A percentile compares a stretch with the other conserved stretches of the same genome.
These are phyloP conservation scores for Nesoenas mayeri DNA, from an alignment of 2,113 vertebrate genomes.

Conservation along the genomic window DNA sequence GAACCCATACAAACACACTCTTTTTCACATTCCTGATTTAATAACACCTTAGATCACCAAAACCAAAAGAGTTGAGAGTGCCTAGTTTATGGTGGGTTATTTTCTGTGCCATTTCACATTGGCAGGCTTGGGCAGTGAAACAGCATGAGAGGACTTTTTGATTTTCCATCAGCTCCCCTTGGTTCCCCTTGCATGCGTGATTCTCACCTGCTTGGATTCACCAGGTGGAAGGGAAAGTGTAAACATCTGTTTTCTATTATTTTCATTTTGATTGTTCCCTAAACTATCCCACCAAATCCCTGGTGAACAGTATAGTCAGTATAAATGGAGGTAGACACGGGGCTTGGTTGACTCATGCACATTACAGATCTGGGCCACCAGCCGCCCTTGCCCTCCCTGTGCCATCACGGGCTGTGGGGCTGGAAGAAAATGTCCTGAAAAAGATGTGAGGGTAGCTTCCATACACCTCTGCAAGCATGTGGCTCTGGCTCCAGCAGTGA, in stretches of 20 bases:
- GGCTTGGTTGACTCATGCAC: not conserved
- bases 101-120: not conserved
- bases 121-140: not conserved
- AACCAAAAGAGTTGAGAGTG: not conserved
- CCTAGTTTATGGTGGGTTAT: not conserved
- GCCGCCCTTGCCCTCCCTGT: not conserved
- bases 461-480: fast-evolving
- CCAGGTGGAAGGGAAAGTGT: not conserved
- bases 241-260: not conserved
- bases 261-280: not conserved
- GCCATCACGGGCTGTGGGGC: not conserved
- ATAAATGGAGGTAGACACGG: not conserved
- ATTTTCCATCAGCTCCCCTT: not conserved
- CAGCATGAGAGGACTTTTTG: fast-evolving
- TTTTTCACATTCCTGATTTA: not conserved
- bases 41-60: not conserved
- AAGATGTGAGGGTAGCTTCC: not conserved
- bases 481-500: not conserved
- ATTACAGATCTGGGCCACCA: not conserved
- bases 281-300: not conserved
- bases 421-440: not conserved
- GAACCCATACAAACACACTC: not conserved
- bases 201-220: not conserved
- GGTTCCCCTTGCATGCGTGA: fast-evolving
- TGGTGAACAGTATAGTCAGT: not conserved